Percentiles rank a stretch among this genome's conserved stretches.
Conservation (phyloP, 2,113 vertebrate species). For the Melanotaenia duboulayi region DNA sequence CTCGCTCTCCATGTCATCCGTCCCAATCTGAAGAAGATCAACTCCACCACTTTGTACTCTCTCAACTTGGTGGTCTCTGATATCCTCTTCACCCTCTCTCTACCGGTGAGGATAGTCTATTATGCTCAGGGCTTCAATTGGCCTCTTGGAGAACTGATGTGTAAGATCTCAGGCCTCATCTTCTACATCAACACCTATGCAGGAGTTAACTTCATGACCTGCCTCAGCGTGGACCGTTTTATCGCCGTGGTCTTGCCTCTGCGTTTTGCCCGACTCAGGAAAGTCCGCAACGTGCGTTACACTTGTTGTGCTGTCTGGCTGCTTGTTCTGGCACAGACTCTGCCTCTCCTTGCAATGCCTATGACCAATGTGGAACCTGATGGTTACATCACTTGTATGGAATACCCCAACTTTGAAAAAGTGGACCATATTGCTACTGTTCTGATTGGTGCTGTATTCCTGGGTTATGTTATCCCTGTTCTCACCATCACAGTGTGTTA, state of each 20-base stretch:
- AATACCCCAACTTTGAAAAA: slow-evolving; percentile 94
- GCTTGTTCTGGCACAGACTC: slow-evolving; percentile 90
- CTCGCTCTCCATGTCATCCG: slow-evolving; percentile 91
- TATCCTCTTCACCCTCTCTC: slow-evolving; percentile 89
- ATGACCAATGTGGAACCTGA: slow-evolving; percentile 82
- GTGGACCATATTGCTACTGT: slow-evolving; percentile 84
- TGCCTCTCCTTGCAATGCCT: slow-evolving; percentile 86
- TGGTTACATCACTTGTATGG: slow-evolving; percentile 90
- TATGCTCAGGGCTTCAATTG: slow-evolving; percentile 93
- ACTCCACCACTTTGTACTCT: slow-evolving; percentile 96
- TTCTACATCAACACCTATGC: slow-evolving; percentile 98
- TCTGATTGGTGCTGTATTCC: slow-evolving; percentile 89
- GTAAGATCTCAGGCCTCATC: slow-evolving; percentile 86
- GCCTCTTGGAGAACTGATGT: slow-evolving; percentile 86
- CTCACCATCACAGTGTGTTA: slow-evolving; percentile 90
- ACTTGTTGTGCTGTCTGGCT: slow-evolving; percentile 90
- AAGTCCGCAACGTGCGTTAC: slow-evolving; percentile 86
- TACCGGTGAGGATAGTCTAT: slow-evolving; percentile 91
- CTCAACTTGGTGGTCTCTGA: slow-evolving; percentile 95
- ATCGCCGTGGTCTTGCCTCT: slow-evolving; percentile 93
- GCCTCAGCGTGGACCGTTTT: slow-evolving; percentile 94
- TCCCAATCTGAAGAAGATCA: slow-evolving; percentile 94
- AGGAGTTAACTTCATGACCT: slow-evolving; percentile 97
- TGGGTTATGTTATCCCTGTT: slow-evolving; percentile 90
- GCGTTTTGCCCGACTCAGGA: slow-evolving; percentile 86